Percentiles rank a stretch among this genome's conserved stretches.
phyloP scores from a whole-genome alignment of 2,113 vertebrate species.

The Onychorhynchus coronatus region DNA sequence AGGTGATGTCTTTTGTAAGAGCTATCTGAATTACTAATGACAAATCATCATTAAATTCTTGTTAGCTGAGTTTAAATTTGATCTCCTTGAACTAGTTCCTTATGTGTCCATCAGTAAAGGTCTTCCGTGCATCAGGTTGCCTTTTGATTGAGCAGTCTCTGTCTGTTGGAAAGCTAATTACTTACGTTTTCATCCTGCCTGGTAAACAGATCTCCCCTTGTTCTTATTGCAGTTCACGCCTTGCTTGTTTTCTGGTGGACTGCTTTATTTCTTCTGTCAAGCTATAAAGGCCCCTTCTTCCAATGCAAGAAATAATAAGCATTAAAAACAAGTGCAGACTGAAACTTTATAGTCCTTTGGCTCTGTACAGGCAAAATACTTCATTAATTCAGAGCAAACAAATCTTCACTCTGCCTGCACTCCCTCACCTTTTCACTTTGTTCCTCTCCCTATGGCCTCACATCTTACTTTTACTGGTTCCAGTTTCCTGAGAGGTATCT shows the following conservation, averaged over 20 bases:
- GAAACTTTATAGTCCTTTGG: not conserved
- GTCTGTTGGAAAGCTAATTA: conserved; percentile 21
- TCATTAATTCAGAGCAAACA: not conserved
- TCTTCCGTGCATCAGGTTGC: not conserved
- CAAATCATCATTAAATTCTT: not conserved
- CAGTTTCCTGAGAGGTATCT: not conserved
- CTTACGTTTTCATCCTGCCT: not conserved
- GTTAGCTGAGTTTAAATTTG: not conserved
- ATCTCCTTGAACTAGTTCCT: not conserved
- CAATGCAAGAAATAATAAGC: conserved; percentile 6
- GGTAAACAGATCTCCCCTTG: conserved; percentile 25
- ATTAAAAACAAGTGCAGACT: not conserved
- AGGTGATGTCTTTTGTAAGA: not conserved
- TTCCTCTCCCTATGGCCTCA: not conserved
- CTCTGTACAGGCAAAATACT: not conserved
- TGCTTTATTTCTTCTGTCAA: conserved; percentile 19
- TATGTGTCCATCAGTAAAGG: not conserved
- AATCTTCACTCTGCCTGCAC: not conserved
- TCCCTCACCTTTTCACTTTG: not conserved
- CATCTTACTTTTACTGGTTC: not conserved
- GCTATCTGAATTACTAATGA: not conserved
- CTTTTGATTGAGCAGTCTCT: not conserved
- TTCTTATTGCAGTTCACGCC: not conserved
- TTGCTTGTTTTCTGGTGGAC: not conserved
- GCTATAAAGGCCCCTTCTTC: not conserved